Base-by-base conservation (phyloP, 2,797 vertebrate genomes). In the Microctenopoma lineatum region DNA sequence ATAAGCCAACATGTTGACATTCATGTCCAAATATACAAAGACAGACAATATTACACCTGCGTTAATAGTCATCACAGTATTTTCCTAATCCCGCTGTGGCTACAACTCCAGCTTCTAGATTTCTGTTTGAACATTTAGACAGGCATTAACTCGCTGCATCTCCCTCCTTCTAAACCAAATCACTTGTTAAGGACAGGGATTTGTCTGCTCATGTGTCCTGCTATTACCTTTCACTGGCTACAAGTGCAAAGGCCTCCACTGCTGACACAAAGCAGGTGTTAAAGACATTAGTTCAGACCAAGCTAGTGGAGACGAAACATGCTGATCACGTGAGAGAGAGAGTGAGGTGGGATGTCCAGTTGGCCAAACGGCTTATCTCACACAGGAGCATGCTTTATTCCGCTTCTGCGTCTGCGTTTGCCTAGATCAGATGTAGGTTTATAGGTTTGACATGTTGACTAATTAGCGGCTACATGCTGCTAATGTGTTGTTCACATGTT, bases 241-340 rank as follows among this genome's bases (percentile, higher is more conserved):
- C 66, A 8, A 80, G 74, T 61, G 79, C 53, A 66, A 74, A 81
- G 64, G 68, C 70, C 70, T 84, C 29, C 25, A 27, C 68, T 64
- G 76, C 70, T 84, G 79, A 83, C 84, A 79, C 76, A 86, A 85
- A 73, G 77, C 73, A 44, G 70, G 63, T 55, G 66, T 75, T 88
- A 86, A 84, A 83, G 76, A 79, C 83, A 76, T 88, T 82, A 77
- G 75, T 36, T 21, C 26, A 80, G 77, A 70, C 77, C 57, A 58
- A 75, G 76, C 84, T 78, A 38, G 27, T 70, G 65, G 57, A 55
- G 70, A 36, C 57, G 61, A 36, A 59, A 54, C 29, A 7, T 56
- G 55, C 29, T 39, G 68, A 70, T 78, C 44, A 73, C 47, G 58
- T 77, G 72, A 76, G 58, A 26, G 46, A 69, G 38, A 54, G 64